phyloP scores from a whole-genome alignment of 2,888 invertebrate genomes.

The Agrilus mali region DNA sequence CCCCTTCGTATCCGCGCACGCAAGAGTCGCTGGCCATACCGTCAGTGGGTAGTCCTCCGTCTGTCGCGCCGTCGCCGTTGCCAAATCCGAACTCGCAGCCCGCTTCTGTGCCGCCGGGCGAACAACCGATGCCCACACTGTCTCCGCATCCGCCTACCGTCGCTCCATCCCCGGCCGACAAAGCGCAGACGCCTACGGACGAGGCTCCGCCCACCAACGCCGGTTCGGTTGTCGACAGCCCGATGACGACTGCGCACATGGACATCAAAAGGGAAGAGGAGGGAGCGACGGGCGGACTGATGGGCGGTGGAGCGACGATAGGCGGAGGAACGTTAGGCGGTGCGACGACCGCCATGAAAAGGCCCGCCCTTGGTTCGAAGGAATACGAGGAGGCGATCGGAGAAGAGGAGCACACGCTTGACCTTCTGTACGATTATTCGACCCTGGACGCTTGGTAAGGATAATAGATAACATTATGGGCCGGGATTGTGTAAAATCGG shows the following conservation, averaged over 20 bases:
- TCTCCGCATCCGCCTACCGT: conserved; percentile 50
- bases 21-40: conserved; percentile 41
- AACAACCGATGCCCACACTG: conserved; percentile 54
- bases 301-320: conserved; percentile 24
- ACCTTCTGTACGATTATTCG: conserved; percentile 81
- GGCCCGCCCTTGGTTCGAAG: conserved; percentile 65
- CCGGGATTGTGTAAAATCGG: too few species aligned
- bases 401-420: conserved; percentile 68
- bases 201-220: conserved; percentile 20
- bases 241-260: conserved; percentile 6
- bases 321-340: conserved; percentile 13
- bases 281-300: conserved; percentile 11
- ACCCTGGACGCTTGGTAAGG: conserved; percentile 71
- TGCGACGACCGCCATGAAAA: conserved; percentile 37
- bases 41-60: conserved; percentile 39
- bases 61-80: conserved; percentile 49
- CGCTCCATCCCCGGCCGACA: conserved; percentile 22
- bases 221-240: conserved; percentile 21
- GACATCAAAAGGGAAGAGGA: not conserved
- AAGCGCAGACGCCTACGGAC: conserved; percentile 13
- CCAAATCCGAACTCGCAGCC: conserved; percentile 61
- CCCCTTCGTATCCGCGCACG: conserved; percentile 53
- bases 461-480: not conserved
- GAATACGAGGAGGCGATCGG: conserved; percentile 68
- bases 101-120: conserved; percentile 51